These are phyloP conservation scores for Lasioglossum oenotherae DNA, from an alignment of 2,888 invertebrate species.

Conservation along the genomic window DNA sequence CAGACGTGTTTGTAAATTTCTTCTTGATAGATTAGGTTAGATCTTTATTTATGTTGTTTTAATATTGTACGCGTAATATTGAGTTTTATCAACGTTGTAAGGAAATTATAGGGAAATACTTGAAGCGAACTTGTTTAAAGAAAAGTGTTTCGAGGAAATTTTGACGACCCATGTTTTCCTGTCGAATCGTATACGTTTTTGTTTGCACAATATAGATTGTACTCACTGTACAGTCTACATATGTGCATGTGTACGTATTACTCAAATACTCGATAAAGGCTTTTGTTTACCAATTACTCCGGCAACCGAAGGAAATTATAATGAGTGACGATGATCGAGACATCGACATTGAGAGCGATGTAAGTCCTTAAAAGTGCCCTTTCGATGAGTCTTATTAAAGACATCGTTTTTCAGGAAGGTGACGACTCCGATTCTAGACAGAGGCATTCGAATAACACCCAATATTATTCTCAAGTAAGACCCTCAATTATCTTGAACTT, in stretches of 20 bases:
- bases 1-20: not conserved
- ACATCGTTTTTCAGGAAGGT: constrained; percentile 87
- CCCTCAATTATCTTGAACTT: not conserved
- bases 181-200: not conserved
- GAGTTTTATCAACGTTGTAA: not conserved
- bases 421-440: constrained; percentile 91
- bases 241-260: constrained; percentile 14
- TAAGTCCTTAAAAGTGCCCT: constrained; percentile 85
- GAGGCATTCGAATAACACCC: constrained; percentile 88
- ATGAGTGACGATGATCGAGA: constrained; percentile 98
- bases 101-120: not conserved
- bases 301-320: constrained; percentile 67
- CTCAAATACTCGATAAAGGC: constrained; percentile 14
- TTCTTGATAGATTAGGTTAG: not conserved
- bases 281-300: constrained; percentile 59
- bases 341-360: constrained; percentile 98
- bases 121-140: not conserved
- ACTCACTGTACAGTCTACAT: not conserved
- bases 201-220: constrained; percentile 11
- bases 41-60: not conserved
- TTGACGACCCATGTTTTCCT: constrained; percentile 3
- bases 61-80: not conserved
- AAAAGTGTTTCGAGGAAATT: not conserved
- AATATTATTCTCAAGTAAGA: constrained; percentile 91
- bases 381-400: constrained; percentile 25